Evolutionary conservation across 2,113 vertebrate species (phyloP), one percentile per base, ranked within the genome.

Genomic region (Scatophagus argus): DNA sequence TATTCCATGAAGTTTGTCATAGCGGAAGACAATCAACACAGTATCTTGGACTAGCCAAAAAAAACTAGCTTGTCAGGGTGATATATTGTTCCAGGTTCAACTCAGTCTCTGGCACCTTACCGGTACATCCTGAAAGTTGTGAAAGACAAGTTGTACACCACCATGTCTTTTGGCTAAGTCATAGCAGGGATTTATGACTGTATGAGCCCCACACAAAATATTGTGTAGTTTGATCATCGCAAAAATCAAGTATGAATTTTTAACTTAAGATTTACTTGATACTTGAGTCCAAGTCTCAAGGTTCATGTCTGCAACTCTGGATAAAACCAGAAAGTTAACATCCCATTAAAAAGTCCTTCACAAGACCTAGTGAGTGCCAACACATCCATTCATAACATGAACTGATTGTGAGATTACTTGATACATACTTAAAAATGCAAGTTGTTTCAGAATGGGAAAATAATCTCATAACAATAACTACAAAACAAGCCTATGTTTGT

Each of bases 401-500:
- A n/a, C n/a, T n/a, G n/a, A n/a, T n/a, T n/a, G n/a, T 44, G 49
- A 38, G 25, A 17, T 23, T 6, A 59, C 12, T 46, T 27, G 3
- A 25, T 64, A 25, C 38, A 19, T 7, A 14, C 17, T 38, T 17
- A n/a, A 1, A 8, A 31, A 59, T 31, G 41, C 11, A 2, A 21
- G 16, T 6, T 31, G 23, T 51, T n/a, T 60, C 17, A 16, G 29
- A 25, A 23, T 29, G 12, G 39, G 17, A 54, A 32, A 41, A 41
- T 36, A 61, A 74, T 23, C 43, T 9, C 63, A 34, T 58, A 25
- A 39, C 44, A 56, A 17, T 46, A 14, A 44, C 29, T 31, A 23
- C 14, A 41, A 70, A 64, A 39, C 27, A 58, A 64, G 38, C 55
- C 67, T 60, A 59, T 25, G 60, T 55, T 65, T 79, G 43, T 49